These are phyloP conservation scores for Phrynosoma platyrhinos DNA, from an alignment of 2,113 vertebrate genomes.

Conservation along the genomic window DNA sequence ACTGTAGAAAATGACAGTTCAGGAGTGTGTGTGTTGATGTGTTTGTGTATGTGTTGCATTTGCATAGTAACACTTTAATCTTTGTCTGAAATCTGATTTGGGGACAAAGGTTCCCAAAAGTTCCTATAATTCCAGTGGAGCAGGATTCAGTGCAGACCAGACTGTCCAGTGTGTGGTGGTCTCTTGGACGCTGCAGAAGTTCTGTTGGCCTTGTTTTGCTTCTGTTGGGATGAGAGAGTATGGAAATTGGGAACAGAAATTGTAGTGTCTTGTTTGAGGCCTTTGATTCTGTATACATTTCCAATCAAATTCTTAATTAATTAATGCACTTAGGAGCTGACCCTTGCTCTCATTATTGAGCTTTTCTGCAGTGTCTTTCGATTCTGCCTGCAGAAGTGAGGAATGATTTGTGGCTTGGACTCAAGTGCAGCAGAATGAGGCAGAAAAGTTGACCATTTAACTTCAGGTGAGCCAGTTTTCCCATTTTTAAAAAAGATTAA, in stretches of 20 bases:
- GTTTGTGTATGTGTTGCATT: neutral
- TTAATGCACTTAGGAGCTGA: neutral
- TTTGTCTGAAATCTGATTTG: neutral
- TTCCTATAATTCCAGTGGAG: neutral
- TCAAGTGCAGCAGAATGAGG: neutral
- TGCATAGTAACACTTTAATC: neutral
- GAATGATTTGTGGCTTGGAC: neutral
- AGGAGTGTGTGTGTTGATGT: neutral
- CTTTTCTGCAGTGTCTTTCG: neutral
- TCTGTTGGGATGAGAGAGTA: neutral
- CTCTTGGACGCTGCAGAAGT: neutral
- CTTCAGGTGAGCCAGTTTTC: neutral
- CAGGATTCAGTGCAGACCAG: neutral
- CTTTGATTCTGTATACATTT: neutral
- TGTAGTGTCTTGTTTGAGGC: neutral
- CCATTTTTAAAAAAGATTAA: neutral
- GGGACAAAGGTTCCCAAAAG: neutral
- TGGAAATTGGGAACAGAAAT: neutral
- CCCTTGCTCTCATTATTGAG: neutral
- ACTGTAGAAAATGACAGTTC: slow-evolving; percentile 2
- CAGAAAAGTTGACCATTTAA: neutral
- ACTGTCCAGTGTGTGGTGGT: neutral
- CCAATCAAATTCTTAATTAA: neutral
- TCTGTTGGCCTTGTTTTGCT: neutral
- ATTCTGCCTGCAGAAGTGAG: too few relatives aligned